Base-by-base conservation (phyloP, 2,888 invertebrate genomes). In the Drosophila putrida region DNA sequence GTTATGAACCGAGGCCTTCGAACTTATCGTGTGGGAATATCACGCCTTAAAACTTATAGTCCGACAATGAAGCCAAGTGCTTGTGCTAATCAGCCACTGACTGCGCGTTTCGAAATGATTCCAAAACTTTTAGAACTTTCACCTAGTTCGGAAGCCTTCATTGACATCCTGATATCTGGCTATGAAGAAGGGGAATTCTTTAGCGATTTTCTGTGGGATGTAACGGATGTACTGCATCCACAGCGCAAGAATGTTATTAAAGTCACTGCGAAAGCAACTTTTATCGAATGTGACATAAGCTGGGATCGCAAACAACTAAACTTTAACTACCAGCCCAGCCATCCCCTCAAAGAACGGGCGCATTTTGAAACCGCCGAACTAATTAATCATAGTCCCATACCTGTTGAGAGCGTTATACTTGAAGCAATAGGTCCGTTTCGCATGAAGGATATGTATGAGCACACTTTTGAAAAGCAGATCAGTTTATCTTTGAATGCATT, bases 1-100 rank as follows among this genome's bases (percentile, higher is more conserved):
- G 80, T 91, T 0, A 65, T 55, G 2, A 92, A 92, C 65, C 73
- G 60, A 9, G 92, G 92, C 3, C 33, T 60, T 28, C 85, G 86
- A 1, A 11, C 53, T 0, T 92, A 92, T 66, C 89, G 88, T n/a
- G 11, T 92, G 2, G 60, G 58, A 1, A 76, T 92, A 15, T 64
- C 61, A 1, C 88, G 87, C 0, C 55, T 81, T 0, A 90, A 78
- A 11, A 73, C 59, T n/a, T 65, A 63, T 31, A 72, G 46, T 8
- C 54, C 67, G 0, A 35, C 6, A 0, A 9, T 43, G 2, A 70
- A 55, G 8, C 2, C 39, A 0, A 49, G 49, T 1, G 2, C 50
- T 0, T 83, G 82, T 59, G 25, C 44, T 5, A 69, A 28, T n/a
- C 78, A 70, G 10, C 71, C 51, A 1, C 20, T 77, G 13, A 80